phyloP scores from a whole-genome alignment of 2,797 vertebrate genomes.

The Pangasius mekongensis region DNA sequence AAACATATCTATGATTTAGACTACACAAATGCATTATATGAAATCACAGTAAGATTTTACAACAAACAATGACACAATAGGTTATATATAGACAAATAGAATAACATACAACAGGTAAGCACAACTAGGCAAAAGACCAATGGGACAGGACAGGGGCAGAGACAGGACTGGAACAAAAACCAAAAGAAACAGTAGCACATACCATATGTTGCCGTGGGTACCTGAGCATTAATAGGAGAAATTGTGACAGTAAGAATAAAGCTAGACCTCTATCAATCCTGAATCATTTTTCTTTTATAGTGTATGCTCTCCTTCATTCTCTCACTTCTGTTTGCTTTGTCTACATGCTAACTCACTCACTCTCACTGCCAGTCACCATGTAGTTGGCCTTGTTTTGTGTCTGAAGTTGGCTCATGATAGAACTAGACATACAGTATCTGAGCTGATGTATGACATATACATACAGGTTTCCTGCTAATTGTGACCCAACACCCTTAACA shows the following conservation, averaged over 20 bases:
- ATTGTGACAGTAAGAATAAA: conserved; percentile 3
- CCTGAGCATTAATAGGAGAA: background rate
- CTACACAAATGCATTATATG: background rate
- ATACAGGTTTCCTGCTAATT: background rate
- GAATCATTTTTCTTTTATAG: background rate
- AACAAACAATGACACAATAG: background rate
- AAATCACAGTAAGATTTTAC: background rate
- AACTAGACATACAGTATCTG: background rate
- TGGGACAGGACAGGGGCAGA: background rate
- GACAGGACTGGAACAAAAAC: background rate
- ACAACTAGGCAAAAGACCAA: background rate
- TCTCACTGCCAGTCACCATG: background rate
- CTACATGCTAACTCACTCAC: background rate
- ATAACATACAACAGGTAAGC: background rate
- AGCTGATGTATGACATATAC: background rate
- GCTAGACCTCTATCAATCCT: background rate
- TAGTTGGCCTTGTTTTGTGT: background rate
- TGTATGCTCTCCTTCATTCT: background rate
- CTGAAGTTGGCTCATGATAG: background rate
- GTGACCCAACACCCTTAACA: background rate
- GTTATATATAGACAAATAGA: background rate
- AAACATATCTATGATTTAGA: background rate
- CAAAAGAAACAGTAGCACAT: background rate
- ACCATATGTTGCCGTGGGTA: background rate
- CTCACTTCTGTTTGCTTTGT: background rate